Base-by-base conservation (phyloP, 2,888 invertebrate genomes). In the Cremastinae sp. region DNA sequence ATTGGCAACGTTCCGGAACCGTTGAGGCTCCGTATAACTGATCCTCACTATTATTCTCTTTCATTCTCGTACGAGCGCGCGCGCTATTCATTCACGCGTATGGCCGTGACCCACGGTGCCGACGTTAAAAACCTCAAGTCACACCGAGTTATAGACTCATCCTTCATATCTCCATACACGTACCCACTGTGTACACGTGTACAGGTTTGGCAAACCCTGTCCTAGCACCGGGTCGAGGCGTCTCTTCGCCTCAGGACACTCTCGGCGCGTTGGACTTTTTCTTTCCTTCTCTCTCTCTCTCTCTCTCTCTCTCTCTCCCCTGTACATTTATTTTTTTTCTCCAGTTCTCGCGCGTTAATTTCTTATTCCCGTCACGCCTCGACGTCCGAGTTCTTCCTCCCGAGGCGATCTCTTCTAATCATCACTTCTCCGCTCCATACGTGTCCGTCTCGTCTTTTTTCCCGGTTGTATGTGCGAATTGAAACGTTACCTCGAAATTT, bases 381-480 rank as follows among this genome's bases (percentile, higher is more conserved):
- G 22, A 74, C 74, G 61, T 69, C 49, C 36, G 47, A 65, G 43
- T 36, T 59, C 71, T 61, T 65, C 49, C 2, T 70, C 53, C 70
- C 45, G 53, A 61, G 74, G 54, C 69, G 54, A 77, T 77, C 70
- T 70, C 74, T 77, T 77, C 77, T 77, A 77, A 77, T 77, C 77
- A 70, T 43, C 61, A 71, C 74, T 65, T 74, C 54, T 36, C 41
- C 61, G 18, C 18, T 51, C 12, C 20, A 12, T n/a, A 53, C 8
- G 14, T 14, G 12, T 34, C 12, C 41, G 61, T 56, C 66, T 20
- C 38, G 53, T 54, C 0, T 59, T 58, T 20, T 20, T 28, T 41
- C 12, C 12, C 41, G 41, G 1, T 14, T 34, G 14, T 53, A 53
- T 45, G 12, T 22, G 28, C 9, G 14, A 53, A 76, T 73, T 49